These are phyloP conservation scores for Arge pagana DNA, from an alignment of 2,888 invertebrate species.

Conservation along the genomic window DNA sequence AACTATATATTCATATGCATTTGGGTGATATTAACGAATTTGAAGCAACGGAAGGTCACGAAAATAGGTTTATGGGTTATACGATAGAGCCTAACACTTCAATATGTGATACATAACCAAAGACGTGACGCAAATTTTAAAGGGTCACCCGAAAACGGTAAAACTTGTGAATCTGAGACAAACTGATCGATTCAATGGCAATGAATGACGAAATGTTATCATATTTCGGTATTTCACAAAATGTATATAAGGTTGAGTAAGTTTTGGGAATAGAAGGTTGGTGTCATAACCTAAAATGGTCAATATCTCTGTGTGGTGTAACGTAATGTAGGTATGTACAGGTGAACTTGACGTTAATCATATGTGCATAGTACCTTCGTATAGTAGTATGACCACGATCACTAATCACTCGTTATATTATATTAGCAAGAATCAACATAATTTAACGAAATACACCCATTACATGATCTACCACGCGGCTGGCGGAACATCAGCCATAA, in stretches of 20 bases:
- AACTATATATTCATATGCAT: no score
- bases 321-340: conserved; percentile 18
- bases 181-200: no score
- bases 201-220: not conserved
- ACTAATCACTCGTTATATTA: not conserved
- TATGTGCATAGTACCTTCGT: not conserved
- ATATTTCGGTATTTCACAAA: not conserved
- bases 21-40: no score
- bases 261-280: not conserved
- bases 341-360: not conserved
- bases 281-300: conserved; percentile 19
- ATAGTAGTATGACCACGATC: not conserved
- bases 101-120: conserved; percentile 15
- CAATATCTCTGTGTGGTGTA: conserved; percentile 6
- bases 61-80: no score
- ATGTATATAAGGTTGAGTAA: not conserved
- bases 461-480: conserved; percentile 11
- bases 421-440: conserved; percentile 2
- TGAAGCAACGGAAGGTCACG: no score
- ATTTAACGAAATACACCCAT: conserved; percentile 11
- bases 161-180: no score
- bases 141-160: no score
- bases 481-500: conserved; percentile 18
- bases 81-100: no score
- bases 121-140: not conserved